Evolutionary conservation across 2,888 invertebrate genomes (phyloP), one percentile per base, ranked within the genome.

Genomic region (Panzeria rudis): DNA sequence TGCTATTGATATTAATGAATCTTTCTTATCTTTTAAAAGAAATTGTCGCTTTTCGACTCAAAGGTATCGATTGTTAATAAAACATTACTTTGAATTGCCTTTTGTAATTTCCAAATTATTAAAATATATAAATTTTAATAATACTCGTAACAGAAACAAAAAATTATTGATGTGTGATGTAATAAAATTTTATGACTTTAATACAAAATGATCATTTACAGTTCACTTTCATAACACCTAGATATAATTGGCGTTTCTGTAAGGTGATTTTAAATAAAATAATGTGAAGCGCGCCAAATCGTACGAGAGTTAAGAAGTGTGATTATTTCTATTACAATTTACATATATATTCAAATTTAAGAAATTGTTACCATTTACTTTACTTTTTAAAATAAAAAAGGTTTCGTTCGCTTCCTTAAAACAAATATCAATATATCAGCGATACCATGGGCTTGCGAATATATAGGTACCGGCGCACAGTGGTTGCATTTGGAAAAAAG

Each of bases 151-250:
- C 7, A 23, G n/a, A n/a, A n/a, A 7, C 5, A 25, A 0, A 23
- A 62, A 62, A 15, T 41, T 62, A 62, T 62, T 41, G 61, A 38
- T 13, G 23, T 13, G 20, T 35, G 17, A 13, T 61, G 6, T 35
- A 17, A 20, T 35, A 1, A 35, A 61, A 61, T 61, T 61, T 5
- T 8, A 20, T 23, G n/a, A 20, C 13, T 15, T 15, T 29, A 15
- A n/a, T 15, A 29, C 25, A 5, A 56, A 56, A 23, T 52, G 3
- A 4, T 20, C 8, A 52, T 23, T 23, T 52, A 23, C 23, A 52
- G 23, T 52, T 52, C 20, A 23, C 11, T 52, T 52, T 52, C 23
- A 52, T 23, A 17, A 11, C 50, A 52, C 11, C 20, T 20, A 11
- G 38, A 38, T 11, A 25, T 54, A 17, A n/a, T 44, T n/a, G 15